These are phyloP conservation scores for Mormyrus lacerda DNA, from an alignment of 2,113 vertebrate genomes.

Conservation along the genomic window DNA sequence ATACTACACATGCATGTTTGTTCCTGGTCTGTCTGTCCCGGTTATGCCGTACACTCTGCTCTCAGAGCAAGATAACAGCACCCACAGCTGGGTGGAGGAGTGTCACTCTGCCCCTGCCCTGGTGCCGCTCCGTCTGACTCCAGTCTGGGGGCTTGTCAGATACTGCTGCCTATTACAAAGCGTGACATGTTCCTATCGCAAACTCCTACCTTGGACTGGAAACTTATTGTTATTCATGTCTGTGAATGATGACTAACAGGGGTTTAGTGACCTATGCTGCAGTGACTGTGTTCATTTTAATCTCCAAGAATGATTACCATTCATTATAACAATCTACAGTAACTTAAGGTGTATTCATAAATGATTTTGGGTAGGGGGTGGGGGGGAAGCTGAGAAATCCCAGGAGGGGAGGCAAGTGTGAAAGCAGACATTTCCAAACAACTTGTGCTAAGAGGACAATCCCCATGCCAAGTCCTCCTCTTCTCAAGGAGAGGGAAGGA, in stretches of 20 bases:
- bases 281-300: neutral
- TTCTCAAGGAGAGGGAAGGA: slow-evolving; percentile 4
- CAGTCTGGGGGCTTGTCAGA: slow-evolving; percentile 27
- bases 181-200: neutral
- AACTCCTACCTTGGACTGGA: neutral
- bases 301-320: neutral
- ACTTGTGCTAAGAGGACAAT: neutral
- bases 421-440: slow-evolving; percentile 13
- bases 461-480: neutral
- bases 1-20: neutral
- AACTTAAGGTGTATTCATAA: slow-evolving; percentile 10
- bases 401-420: slow-evolving; percentile 18
- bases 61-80: neutral
- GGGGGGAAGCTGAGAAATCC: neutral
- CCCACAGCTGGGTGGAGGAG: neutral
- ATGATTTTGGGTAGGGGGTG: neutral
- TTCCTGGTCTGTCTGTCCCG: neutral
- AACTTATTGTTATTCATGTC: neutral
- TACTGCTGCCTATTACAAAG: slow-evolving; percentile 7
- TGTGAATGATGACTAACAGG: neutral
- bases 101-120: neutral
- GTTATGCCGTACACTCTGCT: neutral
- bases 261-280: neutral
- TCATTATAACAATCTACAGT: neutral
- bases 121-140: slow-evolving; percentile 34